Evolutionary conservation across 2,113 vertebrate genomes (phyloP).

Genomic region (Stercorarius parasiticus): DNA sequence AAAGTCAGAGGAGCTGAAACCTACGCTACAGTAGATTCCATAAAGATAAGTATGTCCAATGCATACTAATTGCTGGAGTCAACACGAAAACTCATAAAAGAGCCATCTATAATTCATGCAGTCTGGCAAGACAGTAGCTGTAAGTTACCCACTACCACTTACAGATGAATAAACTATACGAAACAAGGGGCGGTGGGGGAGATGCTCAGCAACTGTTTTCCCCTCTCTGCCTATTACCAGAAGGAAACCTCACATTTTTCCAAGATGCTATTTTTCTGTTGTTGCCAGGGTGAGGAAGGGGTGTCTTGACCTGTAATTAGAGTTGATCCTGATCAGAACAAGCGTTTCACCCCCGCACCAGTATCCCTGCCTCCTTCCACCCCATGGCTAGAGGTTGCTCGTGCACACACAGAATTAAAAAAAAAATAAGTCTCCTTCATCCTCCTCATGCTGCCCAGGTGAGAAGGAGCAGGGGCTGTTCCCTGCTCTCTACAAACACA

Average conservation of each 20-base stretch:
- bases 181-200: background rate
- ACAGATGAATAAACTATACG: slow-evolving; percentile 1
- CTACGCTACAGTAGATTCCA: slow-evolving; percentile 13
- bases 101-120: slow-evolving; percentile 63
- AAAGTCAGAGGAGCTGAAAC: slow-evolving; percentile 30
- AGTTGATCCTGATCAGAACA: background rate
- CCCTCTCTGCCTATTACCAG: background rate
- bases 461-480: background rate
- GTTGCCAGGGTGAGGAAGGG: background rate
- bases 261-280: background rate
- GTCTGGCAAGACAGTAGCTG: slow-evolving; percentile 21
- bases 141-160: slow-evolving; percentile 12
- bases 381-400: background rate
- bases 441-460: background rate
- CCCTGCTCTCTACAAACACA: background rate
- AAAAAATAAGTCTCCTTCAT: background rate
- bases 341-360: background rate
- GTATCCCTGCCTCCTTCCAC: background rate
- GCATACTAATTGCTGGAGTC: slow-evolving; percentile 46
- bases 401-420: background rate
- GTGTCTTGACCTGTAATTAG: background rate
- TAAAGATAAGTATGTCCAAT: slow-evolving; percentile 12
- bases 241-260: background rate
- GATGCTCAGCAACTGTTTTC: background rate
- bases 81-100: slow-evolving; percentile 46